A percentile compares a stretch with the other conserved stretches of the same genome.
These are phyloP conservation scores for Ganaspis brasiliensis DNA, from an alignment of 2,888 invertebrate species.

Conservation along the genomic window DNA sequence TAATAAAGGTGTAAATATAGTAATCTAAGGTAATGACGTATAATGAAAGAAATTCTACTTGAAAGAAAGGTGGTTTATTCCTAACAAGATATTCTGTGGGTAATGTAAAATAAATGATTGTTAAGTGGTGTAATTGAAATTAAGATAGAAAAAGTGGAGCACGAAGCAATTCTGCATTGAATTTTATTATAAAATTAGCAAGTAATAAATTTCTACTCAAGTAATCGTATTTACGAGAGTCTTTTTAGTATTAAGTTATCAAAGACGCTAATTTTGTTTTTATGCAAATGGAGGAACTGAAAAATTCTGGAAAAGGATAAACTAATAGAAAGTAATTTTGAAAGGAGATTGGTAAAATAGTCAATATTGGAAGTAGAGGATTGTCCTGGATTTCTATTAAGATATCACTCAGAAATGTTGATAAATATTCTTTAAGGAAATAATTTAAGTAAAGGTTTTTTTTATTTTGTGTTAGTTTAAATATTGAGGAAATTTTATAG, in stretches of 20 bases:
- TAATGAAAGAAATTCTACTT: neutral
- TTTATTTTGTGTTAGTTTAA: no score
- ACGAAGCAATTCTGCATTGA: neutral
- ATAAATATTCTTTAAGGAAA: no score
- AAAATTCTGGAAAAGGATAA: neutral
- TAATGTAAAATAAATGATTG: constrained; percentile 16
- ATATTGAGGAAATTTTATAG: no score
- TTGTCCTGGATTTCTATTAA: no score
- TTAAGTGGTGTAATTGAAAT: constrained; percentile 24
- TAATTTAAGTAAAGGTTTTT: no score
- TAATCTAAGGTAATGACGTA: constrained; percentile 1
- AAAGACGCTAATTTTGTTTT: constrained; percentile 14
- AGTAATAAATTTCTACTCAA: constrained; percentile 11
- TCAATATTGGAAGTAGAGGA: no score
- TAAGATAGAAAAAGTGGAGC: neutral
- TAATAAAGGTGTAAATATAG: constrained; percentile 9
- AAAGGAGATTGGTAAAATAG: no score
- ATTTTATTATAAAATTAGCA: constrained; percentile 26
- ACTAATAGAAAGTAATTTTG: neutral
- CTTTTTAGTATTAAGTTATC: neutral
- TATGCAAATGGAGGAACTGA: neutral
- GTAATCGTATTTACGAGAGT: neutral
- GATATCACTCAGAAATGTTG: no score
- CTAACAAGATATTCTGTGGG: neutral
- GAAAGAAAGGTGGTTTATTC: constrained; percentile 26